A percentile compares a stretch with the other conserved stretches of the same genome.
phyloP scores from a whole-genome alignment of 2,113 vertebrate genomes.

The Notarius quadriscutis region DNA sequence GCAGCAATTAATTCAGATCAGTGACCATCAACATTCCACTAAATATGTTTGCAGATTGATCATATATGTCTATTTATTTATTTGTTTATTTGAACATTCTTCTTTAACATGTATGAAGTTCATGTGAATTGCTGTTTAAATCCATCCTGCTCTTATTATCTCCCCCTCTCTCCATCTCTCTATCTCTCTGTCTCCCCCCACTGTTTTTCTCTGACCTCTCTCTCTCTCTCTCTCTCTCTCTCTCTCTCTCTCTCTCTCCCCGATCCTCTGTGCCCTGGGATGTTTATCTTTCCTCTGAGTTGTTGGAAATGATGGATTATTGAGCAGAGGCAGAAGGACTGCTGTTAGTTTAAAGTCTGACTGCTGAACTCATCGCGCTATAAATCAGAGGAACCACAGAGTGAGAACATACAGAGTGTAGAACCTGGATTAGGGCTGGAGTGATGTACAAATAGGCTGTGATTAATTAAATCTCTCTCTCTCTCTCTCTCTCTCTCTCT shows the following conservation, averaged over 20 bases:
- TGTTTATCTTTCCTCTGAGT: neutral
- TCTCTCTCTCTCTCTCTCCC: too few relatives aligned
- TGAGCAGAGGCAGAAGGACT: neutral
- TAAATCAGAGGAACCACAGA: neutral
- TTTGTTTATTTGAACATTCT: too few relatives aligned
- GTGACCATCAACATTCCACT: too few relatives aligned
- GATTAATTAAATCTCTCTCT: neutral
- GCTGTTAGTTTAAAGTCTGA: neutral
- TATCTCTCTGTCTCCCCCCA: too few relatives aligned
- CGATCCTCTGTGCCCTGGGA: neutral
- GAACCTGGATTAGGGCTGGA: too few relatives aligned
- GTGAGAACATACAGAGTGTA: neutral
- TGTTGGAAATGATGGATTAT: neutral
- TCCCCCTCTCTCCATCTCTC: too few relatives aligned
- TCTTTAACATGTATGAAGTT: too few relatives aligned
- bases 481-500: constrained; percentile 37
- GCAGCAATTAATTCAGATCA: neutral
- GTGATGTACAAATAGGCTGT: neutral
- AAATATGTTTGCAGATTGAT: too few relatives aligned
- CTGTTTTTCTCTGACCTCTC: neutral
- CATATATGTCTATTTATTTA: too few relatives aligned
- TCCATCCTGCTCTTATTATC: too few relatives aligned
- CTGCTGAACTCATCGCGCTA: neutral
- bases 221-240: neutral
- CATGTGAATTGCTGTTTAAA: too few relatives aligned